These are phyloP conservation scores for Meghimatium bilineatum DNA, from an alignment of 2,888 invertebrate genomes.

Conservation along the genomic window DNA sequence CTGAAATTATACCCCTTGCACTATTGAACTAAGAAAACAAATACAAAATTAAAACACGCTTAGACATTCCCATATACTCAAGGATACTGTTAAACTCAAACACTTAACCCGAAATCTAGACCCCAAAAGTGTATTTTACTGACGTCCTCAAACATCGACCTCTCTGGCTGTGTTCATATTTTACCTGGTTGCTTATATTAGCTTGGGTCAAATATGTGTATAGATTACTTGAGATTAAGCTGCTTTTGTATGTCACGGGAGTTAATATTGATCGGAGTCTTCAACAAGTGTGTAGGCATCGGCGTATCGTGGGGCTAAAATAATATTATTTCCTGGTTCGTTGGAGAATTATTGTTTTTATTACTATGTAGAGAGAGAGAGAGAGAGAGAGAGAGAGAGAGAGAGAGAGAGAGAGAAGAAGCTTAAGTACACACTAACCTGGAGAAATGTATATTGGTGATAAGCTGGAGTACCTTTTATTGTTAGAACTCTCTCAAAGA, in stretches of 20 bases:
- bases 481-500: no score
- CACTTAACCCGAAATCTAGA: not conserved
- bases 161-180: not conserved
- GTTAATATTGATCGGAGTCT: not conserved
- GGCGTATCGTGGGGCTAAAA: not conserved
- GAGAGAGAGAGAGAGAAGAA: no score
- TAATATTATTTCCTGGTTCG: not conserved
- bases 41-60: not conserved
- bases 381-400: no score
- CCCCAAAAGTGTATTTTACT: not conserved
- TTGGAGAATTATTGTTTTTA: not conserved
- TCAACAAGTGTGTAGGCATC: not conserved
- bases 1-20: no score
- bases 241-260: not conserved
- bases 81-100: not conserved
- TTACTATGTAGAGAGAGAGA: no score
- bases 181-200: not conserved
- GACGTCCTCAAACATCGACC: not conserved
- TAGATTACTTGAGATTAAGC: not conserved
- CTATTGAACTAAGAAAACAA: no score
- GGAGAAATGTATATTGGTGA: no score
- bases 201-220: conserved; percentile 1
- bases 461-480: no score
- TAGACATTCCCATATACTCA: not conserved
- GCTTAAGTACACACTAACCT: no score